Evolutionary conservation across 2,113 vertebrate species (phyloP).

Genomic region (Actenoides lindsayi): DNA sequence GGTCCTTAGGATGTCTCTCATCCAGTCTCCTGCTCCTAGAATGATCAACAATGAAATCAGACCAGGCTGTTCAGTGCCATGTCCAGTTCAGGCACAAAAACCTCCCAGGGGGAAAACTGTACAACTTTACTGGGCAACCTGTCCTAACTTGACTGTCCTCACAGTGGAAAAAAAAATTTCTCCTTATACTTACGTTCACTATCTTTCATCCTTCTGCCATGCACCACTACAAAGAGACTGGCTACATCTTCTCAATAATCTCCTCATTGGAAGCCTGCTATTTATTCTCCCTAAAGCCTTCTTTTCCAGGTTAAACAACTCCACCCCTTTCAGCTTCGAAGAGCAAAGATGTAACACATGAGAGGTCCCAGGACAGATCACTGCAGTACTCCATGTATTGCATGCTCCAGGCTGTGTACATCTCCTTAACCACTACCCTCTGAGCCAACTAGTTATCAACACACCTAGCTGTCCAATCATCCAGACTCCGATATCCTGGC

Average conservation of each 20-base stretch:
- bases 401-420: neutral
- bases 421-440: neutral
- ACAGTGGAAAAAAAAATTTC: neutral
- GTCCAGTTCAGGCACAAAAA: neutral
- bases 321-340: neutral
- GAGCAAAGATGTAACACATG: neutral
- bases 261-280: neutral
- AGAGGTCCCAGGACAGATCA: neutral
- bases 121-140: neutral
- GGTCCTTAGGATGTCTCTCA: neutral
- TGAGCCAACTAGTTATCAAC: neutral
- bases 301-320: neutral
- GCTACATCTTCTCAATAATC: neutral
- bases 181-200: neutral
- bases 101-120: neutral
- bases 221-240: neutral
- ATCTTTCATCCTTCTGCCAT: neutral
- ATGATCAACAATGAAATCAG: neutral
- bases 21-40: neutral
- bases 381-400: fast-evolving
- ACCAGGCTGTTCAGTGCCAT: neutral
- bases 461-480: neutral
- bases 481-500: neutral
- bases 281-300: neutral
- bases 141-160: neutral